These are phyloP conservation scores for Dicaeum eximium DNA, from an alignment of 2,113 vertebrate species.

Conservation along the genomic window DNA sequence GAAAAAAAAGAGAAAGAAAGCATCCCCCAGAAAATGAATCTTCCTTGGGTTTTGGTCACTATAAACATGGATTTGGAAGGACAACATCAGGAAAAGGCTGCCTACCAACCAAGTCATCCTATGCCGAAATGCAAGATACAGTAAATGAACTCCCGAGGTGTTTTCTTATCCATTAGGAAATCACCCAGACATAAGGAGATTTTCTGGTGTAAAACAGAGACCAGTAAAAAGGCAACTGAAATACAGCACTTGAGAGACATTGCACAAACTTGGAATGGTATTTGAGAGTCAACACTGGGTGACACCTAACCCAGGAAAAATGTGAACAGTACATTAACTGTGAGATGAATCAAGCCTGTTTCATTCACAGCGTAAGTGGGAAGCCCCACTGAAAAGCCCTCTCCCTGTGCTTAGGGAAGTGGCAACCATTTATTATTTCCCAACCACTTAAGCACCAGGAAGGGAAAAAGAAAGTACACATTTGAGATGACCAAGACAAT, in stretches of 20 bases:
- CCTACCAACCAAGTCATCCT: neutral
- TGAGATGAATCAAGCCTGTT: neutral
- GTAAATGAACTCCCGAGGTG: neutral
- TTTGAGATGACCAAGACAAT: constrained; percentile 9
- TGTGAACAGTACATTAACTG: neutral
- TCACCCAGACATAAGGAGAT: neutral
- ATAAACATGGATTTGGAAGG: neutral
- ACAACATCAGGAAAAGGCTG: neutral
- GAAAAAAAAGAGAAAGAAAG: neutral
- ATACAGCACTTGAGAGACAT: neutral
- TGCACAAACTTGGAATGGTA: neutral
- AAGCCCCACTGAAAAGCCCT: constrained; percentile 11
- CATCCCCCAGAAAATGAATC: neutral
- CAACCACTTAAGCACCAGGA: neutral
- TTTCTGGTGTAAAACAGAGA: neutral
- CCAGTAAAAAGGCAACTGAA: constrained; percentile 12
- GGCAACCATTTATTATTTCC: neutral
- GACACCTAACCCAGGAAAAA: neutral
- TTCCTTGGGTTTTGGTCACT: neutral
- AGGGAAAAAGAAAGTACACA: neutral
- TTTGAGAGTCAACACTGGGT: neutral
- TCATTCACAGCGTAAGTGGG: neutral
- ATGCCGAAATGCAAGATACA: neutral
- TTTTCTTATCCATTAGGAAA: constrained; percentile 39
- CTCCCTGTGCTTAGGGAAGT: neutral